These are phyloP conservation scores for Galemys pyrenaicus DNA, from an alignment of 2,113 vertebrate species.

Conservation along the genomic window DNA sequence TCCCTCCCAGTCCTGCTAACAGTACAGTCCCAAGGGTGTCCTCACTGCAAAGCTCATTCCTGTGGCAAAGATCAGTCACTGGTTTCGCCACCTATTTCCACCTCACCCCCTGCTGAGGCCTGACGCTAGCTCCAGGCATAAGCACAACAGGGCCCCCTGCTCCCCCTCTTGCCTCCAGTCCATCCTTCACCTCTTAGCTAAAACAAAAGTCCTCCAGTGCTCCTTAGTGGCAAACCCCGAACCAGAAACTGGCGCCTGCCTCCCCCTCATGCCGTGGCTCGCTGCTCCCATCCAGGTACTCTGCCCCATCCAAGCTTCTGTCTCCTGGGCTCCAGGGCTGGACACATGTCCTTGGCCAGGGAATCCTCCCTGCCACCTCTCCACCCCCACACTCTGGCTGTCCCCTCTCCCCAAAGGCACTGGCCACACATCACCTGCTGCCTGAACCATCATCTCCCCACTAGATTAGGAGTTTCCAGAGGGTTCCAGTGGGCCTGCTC, in stretches of 20 bases:
- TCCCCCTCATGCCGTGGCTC: fast-evolving
- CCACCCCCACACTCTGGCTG: fast-evolving
- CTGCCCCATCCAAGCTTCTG: background rate
- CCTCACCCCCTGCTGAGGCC: background rate
- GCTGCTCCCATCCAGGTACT: fast-evolving
- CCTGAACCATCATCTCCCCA: background rate
- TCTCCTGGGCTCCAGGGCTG: background rate
- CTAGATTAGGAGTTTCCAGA: background rate
- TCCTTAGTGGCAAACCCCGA: fast-evolving
- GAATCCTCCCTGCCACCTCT: background rate
- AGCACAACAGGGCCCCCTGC: background rate
- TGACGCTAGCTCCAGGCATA: background rate
- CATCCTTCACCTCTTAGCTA: background rate
- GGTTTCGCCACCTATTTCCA: no score
- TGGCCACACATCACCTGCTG: background rate
- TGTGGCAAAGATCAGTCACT: no score
- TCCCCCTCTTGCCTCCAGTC: no score
- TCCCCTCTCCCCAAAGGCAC: background rate
- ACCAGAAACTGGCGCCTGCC: fast-evolving
- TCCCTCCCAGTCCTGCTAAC: no score
- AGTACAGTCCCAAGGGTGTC: background rate
- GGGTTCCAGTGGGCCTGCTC: fast-evolving
- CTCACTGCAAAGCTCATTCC: background rate
- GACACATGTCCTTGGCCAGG: background rate
- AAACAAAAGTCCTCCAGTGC: background rate